Evolutionary conservation across 2,888 invertebrate species (phyloP), one percentile per base, ranked within the genome.

Genomic region (Blera fallax): DNA sequence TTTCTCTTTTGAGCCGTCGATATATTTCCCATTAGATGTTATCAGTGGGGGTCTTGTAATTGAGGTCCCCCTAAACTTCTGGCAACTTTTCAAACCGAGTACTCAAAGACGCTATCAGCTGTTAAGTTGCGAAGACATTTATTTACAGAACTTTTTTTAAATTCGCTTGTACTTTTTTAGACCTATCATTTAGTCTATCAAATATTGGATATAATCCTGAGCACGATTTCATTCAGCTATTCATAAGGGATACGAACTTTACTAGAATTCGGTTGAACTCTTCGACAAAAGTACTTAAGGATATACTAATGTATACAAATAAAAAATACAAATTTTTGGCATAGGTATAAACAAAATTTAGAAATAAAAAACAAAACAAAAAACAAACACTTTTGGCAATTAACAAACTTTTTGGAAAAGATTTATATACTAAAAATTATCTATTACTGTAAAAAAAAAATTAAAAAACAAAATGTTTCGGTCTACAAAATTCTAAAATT

Each of bases 401-500:
- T 48, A 34, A 62, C 10, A 84, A 80, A 50, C 52, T 40, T 70
- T 73, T 62, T 69, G 52, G 43, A 72, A 76, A 52, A 50, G n/a
- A 37, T 27, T 58, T 60, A 67, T 74, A 40, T 62, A 52, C 65
- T 48, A 37, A 56, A 81, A 43, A 32, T 69, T 54, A 52, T 14
- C 64, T 40, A 40, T 40, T 40, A 40, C 40, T 14, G 14, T 11
- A 69, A 43, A 27, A 52, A 24, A 40, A 67, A 34, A 72, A 78
- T 58, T 81, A 29, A 56, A 88, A 88, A 88, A 85, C 54, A 87
- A 88, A 78, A 83, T 87, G 89, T 91, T 91, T 91, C 91, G 91
- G 91, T 89, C 90, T 76, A 90, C 91, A 90, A 91, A 91, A 91
- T 91, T 91, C 91, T 91, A 91, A 91, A 91, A 91, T 91, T 91